phyloP scores from a whole-genome alignment of 2,888 invertebrate genomes.

The Thecophora atra region DNA sequence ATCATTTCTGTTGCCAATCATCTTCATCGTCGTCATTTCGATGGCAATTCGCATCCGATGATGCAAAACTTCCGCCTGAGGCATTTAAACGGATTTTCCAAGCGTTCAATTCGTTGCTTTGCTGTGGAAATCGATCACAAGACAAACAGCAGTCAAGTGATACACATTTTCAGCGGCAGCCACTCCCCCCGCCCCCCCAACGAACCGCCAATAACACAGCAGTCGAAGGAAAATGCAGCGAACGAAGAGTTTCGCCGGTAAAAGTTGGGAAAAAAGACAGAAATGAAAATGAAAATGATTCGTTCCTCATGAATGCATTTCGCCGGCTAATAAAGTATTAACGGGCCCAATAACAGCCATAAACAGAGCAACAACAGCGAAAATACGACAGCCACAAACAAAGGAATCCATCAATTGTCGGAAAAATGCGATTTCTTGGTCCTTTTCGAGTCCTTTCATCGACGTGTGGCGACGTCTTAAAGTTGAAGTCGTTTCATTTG shows the following conservation, averaged over 20 bases:
- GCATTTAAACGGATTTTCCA: not conserved
- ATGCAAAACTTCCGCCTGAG: conserved; percentile 4
- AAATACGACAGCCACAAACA: too few species aligned
- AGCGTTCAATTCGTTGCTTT: not conserved
- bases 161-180: not conserved
- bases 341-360: too few species aligned
- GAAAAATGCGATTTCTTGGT: too few species aligned
- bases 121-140: conserved; percentile 3
- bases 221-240: not conserved
- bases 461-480: too few species aligned
- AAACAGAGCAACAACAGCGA: too few species aligned
- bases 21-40: not conserved
- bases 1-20: not conserved
- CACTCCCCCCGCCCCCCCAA: too few species aligned
- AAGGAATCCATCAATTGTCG: too few species aligned
- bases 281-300: not conserved
- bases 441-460: too few species aligned
- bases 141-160: not conserved
- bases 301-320: too few species aligned
- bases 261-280: not conserved
- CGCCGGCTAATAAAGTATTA: too few species aligned
- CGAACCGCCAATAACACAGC: too few species aligned
- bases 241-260: not conserved
- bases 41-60: not conserved
- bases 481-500: too few species aligned